These are phyloP conservation scores for Channa maculata DNA, from an alignment of 2,113 vertebrate genomes.

Conservation along the genomic window DNA sequence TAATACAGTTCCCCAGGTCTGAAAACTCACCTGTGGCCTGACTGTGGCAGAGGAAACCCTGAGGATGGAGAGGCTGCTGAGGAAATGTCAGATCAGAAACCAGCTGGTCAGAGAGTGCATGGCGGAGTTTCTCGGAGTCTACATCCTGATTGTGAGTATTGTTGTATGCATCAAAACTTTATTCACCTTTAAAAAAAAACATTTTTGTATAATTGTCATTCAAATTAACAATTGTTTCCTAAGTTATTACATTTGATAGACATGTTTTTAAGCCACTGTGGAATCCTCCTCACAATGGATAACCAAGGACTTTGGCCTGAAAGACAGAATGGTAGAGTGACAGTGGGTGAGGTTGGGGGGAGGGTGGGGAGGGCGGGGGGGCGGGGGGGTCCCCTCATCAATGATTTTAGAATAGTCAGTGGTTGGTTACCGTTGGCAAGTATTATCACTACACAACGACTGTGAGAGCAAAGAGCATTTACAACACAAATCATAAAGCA, in stretches of 20 bases:
- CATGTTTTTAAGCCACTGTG: slow-evolving; percentile 11
- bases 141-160: slow-evolving; percentile 79
- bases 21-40: slow-evolving; percentile 15
- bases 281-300: slow-evolving; percentile 31
- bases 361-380: background rate
- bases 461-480: slow-evolving; percentile 26
- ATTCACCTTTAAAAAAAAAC: background rate
- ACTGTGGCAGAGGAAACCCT: background rate
- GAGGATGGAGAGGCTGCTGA: slow-evolving; percentile 75
- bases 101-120: slow-evolving; percentile 75
- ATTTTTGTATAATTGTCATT: no score
- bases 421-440: background rate
- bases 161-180: background rate
- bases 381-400: background rate
- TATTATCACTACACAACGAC: background rate
- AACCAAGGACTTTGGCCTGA: slow-evolving; percentile 73
- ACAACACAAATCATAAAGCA: slow-evolving; percentile 57
- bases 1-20: background rate
- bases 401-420: background rate
- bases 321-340: background rate
- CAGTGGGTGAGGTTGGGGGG: background rate
- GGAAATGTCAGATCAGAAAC: slow-evolving; percentile 72
- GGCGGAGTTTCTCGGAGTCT: slow-evolving; percentile 81
- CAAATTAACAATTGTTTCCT: no score
- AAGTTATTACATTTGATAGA: background rate